Conservation (phyloP, 2,888 invertebrate species). For the Cynaeus angustus region DNA sequence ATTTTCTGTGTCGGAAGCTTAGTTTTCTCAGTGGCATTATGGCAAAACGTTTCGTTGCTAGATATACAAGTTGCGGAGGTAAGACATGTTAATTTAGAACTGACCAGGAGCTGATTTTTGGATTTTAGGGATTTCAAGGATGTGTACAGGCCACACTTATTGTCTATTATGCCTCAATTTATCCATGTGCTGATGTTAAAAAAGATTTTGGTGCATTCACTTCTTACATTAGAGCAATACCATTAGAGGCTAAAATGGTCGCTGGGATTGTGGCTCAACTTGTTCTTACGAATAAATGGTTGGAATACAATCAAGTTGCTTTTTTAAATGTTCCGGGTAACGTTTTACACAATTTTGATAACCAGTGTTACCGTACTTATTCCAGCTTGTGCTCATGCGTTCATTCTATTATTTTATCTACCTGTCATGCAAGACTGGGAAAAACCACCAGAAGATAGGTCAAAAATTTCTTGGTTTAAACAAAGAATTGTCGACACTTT, state of each 20-base stretch:
- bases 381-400: slow-evolving; percentile 2
- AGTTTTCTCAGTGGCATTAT: not conserved
- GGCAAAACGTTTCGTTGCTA: not conserved
- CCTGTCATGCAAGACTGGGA: slow-evolving; percentile 3
- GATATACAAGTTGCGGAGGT: slow-evolving; percentile 20
- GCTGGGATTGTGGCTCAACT: not conserved
- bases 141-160: slow-evolving; percentile 7
- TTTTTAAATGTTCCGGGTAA: slow-evolving; percentile 30
- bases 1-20: not conserved
- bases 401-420: not conserved
- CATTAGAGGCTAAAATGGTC: slow-evolving; percentile 5
- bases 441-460: not conserved
- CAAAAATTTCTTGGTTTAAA: slow-evolving; percentile 15
- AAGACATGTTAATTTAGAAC: not conserved
- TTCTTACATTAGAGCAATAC: slow-evolving; percentile 13
- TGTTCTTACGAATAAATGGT: not conserved
- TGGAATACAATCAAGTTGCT: slow-evolving; percentile 1
- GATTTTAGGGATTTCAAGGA: slow-evolving; percentile 21
- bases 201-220: slow-evolving; percentile 2
- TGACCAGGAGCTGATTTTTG: not conserved
- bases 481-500: slow-evolving; percentile 8
- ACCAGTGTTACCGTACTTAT: not conserved
- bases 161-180: slow-evolving; percentile 24
- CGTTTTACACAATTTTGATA: not conserved
- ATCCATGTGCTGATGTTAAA: not conserved